Evolutionary conservation across 2,888 invertebrate genomes (phyloP), one percentile per base, ranked within the genome.

Genomic region (Eucriotettix oculatus): DNA sequence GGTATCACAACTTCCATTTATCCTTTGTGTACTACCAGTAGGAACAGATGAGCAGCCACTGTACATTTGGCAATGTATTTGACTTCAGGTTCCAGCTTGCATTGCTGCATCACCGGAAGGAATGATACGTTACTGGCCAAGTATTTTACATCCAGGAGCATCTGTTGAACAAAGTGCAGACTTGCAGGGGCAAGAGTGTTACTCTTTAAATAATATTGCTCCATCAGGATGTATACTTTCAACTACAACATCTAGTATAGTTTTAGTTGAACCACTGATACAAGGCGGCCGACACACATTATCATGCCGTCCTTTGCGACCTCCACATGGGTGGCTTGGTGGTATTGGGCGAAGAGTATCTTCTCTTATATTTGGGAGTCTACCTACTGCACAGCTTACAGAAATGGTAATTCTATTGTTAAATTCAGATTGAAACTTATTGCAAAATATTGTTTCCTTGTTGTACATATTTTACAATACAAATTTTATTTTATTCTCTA

Each of bases 21-120:
- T 29, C 29, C 29, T 29, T 2, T 7, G 29, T 29, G 29, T 29
- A 29, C 29, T 29, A 29, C 29, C 29, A 5, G 3, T 29, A 5
- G 29, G 7, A 29, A 7, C 7, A 29, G 7, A 29, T 29, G 29
- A 29, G 29, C 7, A 29, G 7, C 29, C 29, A 2, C 29, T 29
- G 7, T 29, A 29, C 7, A 7, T 29, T 29, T 29, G 2, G n/a
- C 2, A 29, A 29, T 29, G 29, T 29, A 29, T 56, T n/a, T 63
- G 9, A 40, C 42, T 62, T 7, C 60, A 82, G 79, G 79, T 85
- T 71, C 90, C 92, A 10, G 86, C 90, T 0, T 92, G 92, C 68
- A 82, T 96, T 66, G 93, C 94, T 16, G 91, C 93, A 1, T 94
- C 95, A 0, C 94, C 95, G 0, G 95, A 95, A 70, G 96, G 95